Evolutionary conservation across 1,140 invertebrate genomes (phyloP).

Genomic region (Scaptomyza pallida): DNA sequence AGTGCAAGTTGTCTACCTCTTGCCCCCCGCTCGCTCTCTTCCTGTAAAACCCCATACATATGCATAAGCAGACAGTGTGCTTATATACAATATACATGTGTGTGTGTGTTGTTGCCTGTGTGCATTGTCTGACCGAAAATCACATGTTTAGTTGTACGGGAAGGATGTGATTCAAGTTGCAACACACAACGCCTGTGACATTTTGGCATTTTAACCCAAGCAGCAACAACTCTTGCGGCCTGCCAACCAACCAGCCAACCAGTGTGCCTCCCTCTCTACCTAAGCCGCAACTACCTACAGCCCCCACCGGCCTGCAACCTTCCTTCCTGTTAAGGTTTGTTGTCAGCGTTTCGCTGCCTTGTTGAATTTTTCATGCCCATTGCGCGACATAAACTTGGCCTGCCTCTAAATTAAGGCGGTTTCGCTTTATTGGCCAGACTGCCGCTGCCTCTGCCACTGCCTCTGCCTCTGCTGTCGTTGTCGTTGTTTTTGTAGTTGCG

Average conservation of each 20-base stretch:
- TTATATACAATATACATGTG: conserved; percentile 9
- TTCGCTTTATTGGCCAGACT: conserved; percentile 67
- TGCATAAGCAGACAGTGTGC: background rate
- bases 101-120: conserved; percentile 31
- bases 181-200: conserved; percentile 61
- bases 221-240: conserved; percentile 13
- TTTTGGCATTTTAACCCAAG: conserved; percentile 50
- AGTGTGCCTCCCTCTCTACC: background rate
- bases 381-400: conserved; percentile 63
- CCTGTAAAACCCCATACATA: conserved; percentile 6
- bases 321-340: conserved; percentile 14
- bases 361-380: conserved; percentile 78
- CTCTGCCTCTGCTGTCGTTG: conserved; percentile 20
- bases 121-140: conserved; percentile 74
- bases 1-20: conserved; percentile 54
- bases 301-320: background rate
- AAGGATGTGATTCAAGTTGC: conserved; percentile 83
- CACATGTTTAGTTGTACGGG: conserved; percentile 81
- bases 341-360: conserved; percentile 47
- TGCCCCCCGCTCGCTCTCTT: background rate
- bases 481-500: conserved; percentile 42
- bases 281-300: background rate
- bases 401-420: conserved; percentile 70
- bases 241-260: too few species aligned
- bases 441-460: conserved; percentile 4